Evolutionary conservation across 2,113 vertebrate genomes (phyloP).

Genomic region (Tetraodon nigroviridis): DNA sequence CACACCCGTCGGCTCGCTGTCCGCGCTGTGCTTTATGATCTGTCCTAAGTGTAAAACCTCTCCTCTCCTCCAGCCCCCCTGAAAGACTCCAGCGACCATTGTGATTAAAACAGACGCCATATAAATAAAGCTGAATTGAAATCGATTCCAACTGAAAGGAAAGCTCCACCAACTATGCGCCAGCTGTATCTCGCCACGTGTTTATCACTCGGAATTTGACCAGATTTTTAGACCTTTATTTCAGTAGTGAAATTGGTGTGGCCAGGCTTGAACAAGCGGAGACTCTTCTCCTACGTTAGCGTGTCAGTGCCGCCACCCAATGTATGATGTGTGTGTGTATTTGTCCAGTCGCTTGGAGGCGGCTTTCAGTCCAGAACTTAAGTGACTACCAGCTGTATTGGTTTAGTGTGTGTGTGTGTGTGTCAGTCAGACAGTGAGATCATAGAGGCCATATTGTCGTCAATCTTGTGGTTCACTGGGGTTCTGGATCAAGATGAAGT

Average conservation of each 20-base stretch:
- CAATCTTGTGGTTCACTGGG: constrained; percentile 6
- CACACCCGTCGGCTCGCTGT: not conserved
- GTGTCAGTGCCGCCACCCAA: not conserved
- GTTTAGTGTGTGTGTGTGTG: not conserved
- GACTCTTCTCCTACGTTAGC: too few species aligned
- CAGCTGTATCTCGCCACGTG: constrained; percentile 30
- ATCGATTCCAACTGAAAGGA: not conserved
- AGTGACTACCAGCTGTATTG: constrained; percentile 1
- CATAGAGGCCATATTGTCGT: not conserved
- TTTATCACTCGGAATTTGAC: constrained; percentile 9
- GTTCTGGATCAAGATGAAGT: constrained; percentile 8
- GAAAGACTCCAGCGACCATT: too few species aligned
- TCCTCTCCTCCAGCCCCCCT: too few species aligned
- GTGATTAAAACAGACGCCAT: too few species aligned
- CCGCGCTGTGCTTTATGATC: too few species aligned
- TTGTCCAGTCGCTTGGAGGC: not conserved
- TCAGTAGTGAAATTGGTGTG: constrained; percentile 6
- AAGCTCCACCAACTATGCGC: constrained; percentile 34
- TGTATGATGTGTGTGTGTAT: not conserved
- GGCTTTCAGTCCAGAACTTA: not conserved
- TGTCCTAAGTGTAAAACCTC: not conserved
- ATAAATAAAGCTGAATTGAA: too few species aligned
- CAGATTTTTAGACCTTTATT: constrained; percentile 29
- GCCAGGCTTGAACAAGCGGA: not conserved
- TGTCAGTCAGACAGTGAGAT: constrained; percentile 2